Evolutionary conservation across 2,113 vertebrate species (phyloP).

Genomic region (pig (Sus scrofa)): T2T-Sscrofa CM000817.6:129206001-129206500

Average conservation of each 20-base stretch:
- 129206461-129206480: slow-evolving; percentile 66
- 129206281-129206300: neutral
- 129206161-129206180: neutral
- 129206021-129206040: neutral
- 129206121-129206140: neutral
- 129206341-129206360: neutral
- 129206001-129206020: neutral
- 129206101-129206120: neutral
- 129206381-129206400: slow-evolving; percentile 24
- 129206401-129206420: neutral
- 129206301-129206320: neutral
- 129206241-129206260: slow-evolving; percentile 23
- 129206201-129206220: neutral
- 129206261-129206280: slow-evolving; percentile 33
- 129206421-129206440: slow-evolving; percentile 55
- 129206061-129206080: neutral
- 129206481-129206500: slow-evolving; percentile 67
- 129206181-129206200: neutral
- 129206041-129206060: neutral
- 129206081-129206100: neutral
- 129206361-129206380: neutral
- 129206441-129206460: neutral
- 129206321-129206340: too few species aligned
- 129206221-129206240: slow-evolving; percentile 3
- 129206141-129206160: neutral